Evolutionary conservation across 2,113 vertebrate genomes (phyloP), one percentile per base, ranked within the genome.

Genomic region (Orthonyx spaldingii): DNA sequence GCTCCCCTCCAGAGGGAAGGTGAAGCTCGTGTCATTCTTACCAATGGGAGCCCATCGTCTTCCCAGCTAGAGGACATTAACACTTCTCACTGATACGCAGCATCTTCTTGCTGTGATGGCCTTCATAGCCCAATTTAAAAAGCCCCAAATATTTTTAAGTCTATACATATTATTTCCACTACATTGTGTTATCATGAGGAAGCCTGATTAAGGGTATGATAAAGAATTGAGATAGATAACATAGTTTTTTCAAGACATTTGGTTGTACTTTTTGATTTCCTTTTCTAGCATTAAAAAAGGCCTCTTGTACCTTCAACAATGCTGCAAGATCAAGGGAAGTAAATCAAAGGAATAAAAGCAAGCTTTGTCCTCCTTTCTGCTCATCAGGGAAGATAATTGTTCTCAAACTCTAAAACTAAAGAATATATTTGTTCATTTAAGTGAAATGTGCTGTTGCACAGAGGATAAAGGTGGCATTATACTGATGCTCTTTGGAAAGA

Each of bases 291-390:
- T 22, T 15, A 68, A 61, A 82, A 76, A 72, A 33, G 24, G 63
- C 22, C 86, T 90, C 82, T 33, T 24, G 18, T 61, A 53, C 28
- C 27, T 92, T 90, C 71, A 76, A 13, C 71, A 96, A 93, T 27
- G 6, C 35, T 95, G 61, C 19, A 60, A 64, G 74, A 78, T 71
- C 56, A 93, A 92, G 85, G 35, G 44, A 86, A 66, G 24, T 28
- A 70, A 95, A 95, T 82, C 60, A 88, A 90, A 94, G 68, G 75
- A 83, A 88, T 47, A 59, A 71, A 96, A 83, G 50, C 11, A 63
- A 87, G 23, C 24, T 59, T 83, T 85, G 46, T 76, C 82, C 50
- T 86, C 46, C 46, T 80, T 91, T 88, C 71, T 70, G 52, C 71
- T 93, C 41, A 84, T 90, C 64, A 70, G 49, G 52, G 60, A 90